Base-by-base conservation (phyloP, 2,113 vertebrate species). In the Trematomus loennbergii region DNA sequence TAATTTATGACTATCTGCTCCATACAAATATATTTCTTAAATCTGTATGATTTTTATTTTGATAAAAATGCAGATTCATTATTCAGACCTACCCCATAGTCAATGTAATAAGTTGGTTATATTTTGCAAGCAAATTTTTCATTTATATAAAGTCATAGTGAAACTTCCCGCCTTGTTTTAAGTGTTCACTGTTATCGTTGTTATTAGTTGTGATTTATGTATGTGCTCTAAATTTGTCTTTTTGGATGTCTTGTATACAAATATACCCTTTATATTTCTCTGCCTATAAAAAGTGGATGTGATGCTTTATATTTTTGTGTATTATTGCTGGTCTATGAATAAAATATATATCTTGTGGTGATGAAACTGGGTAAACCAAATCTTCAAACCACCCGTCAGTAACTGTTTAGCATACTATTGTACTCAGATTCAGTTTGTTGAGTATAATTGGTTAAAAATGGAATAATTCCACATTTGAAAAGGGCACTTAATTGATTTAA, bases 301-400 rank as follows among this genome's bases (percentile, higher is more conserved):
- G 81, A 89, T 88, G 85, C 89, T 90, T 91, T 88, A 57, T 90
- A 87, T 82, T 92, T 84, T 82, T 83, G 73, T 92, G 82, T 92
- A 82, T 91, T 91, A 79, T 85, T 88, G 83, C 88, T 87, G 84
- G 66, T 93, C 78, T 74, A 89, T 85, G 76, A 95, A 94, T 94
- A 94, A 93, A 93, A 87, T 86, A 63, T 76, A 86, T 83, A 88
- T 84, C 79, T 85, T 81, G 79, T 87, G 82, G 77, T 83, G 83
- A 87, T 54, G 20, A 72, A 40, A 54, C 16, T 68, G 20, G 25
- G 9, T 54, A 13, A 49, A 57, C 29, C 40, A 33, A 22, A 79
- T 22, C 6, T n/a, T 45, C 15, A 79, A 62, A 50, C 63, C 25
- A 45, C 15, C 20, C 76, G 68, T 68, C 57, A 52, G 59, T 16